Evolutionary conservation across 2,888 invertebrate genomes (phyloP), one percentile per base, ranked within the genome.

Genomic region (Drosophila mimetica): DNA sequence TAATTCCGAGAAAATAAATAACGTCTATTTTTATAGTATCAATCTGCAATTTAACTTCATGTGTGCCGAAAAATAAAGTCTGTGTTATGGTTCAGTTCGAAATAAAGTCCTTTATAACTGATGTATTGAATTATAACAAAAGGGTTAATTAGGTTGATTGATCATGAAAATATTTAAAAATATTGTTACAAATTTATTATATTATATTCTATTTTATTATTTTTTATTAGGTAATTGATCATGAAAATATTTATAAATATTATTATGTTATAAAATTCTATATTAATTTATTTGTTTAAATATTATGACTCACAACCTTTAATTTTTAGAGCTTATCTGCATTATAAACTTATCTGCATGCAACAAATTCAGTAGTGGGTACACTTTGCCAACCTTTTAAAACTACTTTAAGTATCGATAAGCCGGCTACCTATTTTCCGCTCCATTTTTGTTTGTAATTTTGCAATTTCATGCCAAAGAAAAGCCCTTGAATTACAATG

Each of bases 401-500:
- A 18, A 34, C 11, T 20, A 16, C 30, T 34, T 59, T 7, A 57
- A 11, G 55, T 34, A 34, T n/a, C 28, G 28, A 57, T 44, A 57
- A 60, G 5, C 25, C 20, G 4, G 37, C 37, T 46, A 54, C 4
- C 39, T n/a, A 55, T 53, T 70, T 61, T 48, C 41, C 70, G 69
- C 70, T 70, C 52, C 28, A 61, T 53, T 54, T 70, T 53, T 47
- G 28, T 20, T 48, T 25, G 1, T 44, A 28, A 25, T 60, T 70
- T 39, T 36, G 70, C 61, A 70, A 76, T 37, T 71, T 60, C 54
- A 55, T 47, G 55, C 4, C 61, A 51, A 72, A 66, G 51, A 61
- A 55, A 70, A 82, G 64, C 41, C 37, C 37, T 30, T 25, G 32
- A 55, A 55, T 44, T 64, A 34, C 64, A 72, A 55, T 48, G 53